Conservation (phyloP, 2,888 invertebrate species). For the Blastobasis adustella region DNA sequence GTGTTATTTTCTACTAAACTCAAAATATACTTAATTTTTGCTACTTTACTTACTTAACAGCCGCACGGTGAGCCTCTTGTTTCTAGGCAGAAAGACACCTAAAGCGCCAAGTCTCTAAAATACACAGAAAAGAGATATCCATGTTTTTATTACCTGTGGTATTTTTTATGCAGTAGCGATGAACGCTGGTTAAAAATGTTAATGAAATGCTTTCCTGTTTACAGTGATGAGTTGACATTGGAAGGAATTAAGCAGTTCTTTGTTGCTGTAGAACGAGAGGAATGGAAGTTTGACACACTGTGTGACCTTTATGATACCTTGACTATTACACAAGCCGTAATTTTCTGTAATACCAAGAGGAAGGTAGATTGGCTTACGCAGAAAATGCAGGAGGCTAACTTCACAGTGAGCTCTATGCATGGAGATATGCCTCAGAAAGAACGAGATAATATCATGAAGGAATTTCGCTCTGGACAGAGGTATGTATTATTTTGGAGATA, state of each 20-base stretch:
- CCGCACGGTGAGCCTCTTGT: too few species aligned
- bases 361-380: constrained; percentile 99
- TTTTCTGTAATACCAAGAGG: constrained; percentile 98
- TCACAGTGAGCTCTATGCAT: constrained; percentile 99
- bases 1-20: too few species aligned
- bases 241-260: constrained; percentile 99
- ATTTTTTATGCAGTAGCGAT: not conserved
- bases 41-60: too few species aligned
- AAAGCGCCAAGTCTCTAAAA: too few species aligned
- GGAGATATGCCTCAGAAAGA: constrained; percentile 99
- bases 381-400: constrained; percentile 99
- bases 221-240: constrained; percentile 97
- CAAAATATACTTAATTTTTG: too few species aligned
- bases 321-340: constrained; percentile 99
- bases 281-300: constrained; percentile 99
- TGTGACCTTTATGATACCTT: constrained; percentile 99
- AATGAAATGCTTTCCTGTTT: constrained; percentile 1
- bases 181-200: not conserved
- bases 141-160: not conserved
- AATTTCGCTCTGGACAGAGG: constrained; percentile 95
- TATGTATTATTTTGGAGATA: constrained; percentile 30
- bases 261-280: constrained; percentile 98
- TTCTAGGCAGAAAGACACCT: too few species aligned
- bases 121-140: not conserved
- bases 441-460: constrained; percentile 99